Conservation (phyloP, 2,888 invertebrate species). For the Eupithecia dodoneata region DNA sequence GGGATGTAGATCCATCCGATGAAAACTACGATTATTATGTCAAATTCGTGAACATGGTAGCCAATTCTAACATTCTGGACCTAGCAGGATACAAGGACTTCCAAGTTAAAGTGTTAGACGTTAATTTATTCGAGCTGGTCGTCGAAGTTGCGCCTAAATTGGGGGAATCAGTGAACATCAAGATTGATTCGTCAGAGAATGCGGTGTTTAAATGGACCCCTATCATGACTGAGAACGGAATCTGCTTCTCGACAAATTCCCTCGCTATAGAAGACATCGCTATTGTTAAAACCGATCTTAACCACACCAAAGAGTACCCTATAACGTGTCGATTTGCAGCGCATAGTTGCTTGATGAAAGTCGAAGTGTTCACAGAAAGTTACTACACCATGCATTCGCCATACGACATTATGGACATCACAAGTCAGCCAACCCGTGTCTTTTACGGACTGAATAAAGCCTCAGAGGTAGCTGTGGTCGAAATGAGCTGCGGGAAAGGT, state of each 20-base stretch:
- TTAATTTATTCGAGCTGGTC: slow-evolving; percentile 70
- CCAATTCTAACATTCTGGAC: slow-evolving; percentile 69
- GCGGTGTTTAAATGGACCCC: slow-evolving; percentile 68
- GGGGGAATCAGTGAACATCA: slow-evolving; percentile 56
- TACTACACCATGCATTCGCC: slow-evolving; percentile 81
- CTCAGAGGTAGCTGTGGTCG: slow-evolving; percentile 69
- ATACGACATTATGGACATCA: slow-evolving; percentile 81
- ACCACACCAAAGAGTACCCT: slow-evolving; percentile 56
- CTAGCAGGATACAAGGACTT: slow-evolving; percentile 65
- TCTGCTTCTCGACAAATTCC: slow-evolving; percentile 87
- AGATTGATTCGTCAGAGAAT: slow-evolving; percentile 75
- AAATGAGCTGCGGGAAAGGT: slow-evolving; percentile 76
- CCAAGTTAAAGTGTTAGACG: slow-evolving; percentile 55
- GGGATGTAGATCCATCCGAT: slow-evolving; percentile 57
- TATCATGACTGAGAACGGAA: slow-evolving; percentile 87
- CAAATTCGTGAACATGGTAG: slow-evolving; percentile 67
- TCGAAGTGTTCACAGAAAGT: slow-evolving; percentile 51
- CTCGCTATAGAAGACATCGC: slow-evolving; percentile 78
- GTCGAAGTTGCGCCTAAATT: slow-evolving; percentile 76
- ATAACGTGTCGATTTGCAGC: slow-evolving; percentile 66
- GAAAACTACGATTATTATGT: slow-evolving; percentile 66
- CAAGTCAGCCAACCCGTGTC: slow-evolving; percentile 60
- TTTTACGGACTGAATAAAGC: slow-evolving; percentile 64
- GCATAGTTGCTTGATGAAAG: slow-evolving; percentile 62
- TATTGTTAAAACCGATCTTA: slow-evolving; percentile 54